Evolutionary conservation across 2,888 invertebrate species (phyloP), one percentile per base, ranked within the genome.

Genomic region (Sinhomidia bicolor): DNA sequence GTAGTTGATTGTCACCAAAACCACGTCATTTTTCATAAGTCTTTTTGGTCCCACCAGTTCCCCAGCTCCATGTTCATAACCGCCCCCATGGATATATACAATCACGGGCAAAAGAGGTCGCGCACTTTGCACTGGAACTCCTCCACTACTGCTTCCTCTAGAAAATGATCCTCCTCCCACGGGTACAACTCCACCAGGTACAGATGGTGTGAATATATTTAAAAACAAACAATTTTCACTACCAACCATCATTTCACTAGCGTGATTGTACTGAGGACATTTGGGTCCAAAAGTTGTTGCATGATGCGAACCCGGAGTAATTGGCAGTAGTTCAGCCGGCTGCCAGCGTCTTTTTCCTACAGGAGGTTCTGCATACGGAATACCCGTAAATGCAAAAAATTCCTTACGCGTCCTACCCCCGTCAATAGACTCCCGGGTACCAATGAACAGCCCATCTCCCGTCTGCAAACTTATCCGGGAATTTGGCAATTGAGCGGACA

Each of bases 81-180:
- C 96, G 0, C 96, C 96, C 0, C 96, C 96, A 91, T 96, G 96
- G 88, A 96, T 95, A 93, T 94, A 95, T 0, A 96, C 94, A 65
- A 96, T 91, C 0, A 96, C 96, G 0, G 96, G 96, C 44, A 95
- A 92, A 0, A 93, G 92, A 17, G 81, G 62, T 29, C 80, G 44
- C 17, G 88, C 14, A 83, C 36, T 83, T 47, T 36, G 76, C 0
- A 60, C 10, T 1, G 47, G 60, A 10, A 41, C 32, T 3, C 65
- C 51, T 36, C 74, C 32, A 10, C 54, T 29, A n/a, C 68, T 17
- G 20, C 74, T 23, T 5, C 71, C 41, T 29, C 41, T 6, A 10
- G n/a, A n/a, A n/a, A n/a, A n/a, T n/a, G n/a, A n/a, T n/a, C 78
- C 32, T 26, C 68, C 65, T 4, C 71, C 51, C 1, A 54, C 9